These are phyloP conservation scores for Pentalonia nigronervosa DNA, from an alignment of 1,140 invertebrate species.

Conservation along the genomic window DNA sequence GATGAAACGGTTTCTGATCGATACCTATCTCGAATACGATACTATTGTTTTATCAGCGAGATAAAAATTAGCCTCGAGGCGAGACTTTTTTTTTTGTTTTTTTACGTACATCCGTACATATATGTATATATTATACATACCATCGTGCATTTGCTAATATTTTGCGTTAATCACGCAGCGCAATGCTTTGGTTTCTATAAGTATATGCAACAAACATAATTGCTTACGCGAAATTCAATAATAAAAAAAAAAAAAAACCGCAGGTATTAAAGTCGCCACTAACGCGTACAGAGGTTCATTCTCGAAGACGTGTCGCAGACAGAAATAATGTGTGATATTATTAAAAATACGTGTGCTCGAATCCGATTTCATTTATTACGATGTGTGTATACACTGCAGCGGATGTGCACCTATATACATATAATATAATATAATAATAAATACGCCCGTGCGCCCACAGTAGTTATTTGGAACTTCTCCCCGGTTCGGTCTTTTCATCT, in stretches of 20 bases:
- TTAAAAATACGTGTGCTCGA: background rate
- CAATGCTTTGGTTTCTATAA: background rate
- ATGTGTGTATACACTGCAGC: background rate
- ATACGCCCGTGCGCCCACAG: constrained; percentile 24
- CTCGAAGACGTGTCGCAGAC: background rate
- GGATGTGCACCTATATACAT: background rate
- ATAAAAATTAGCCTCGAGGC: background rate
- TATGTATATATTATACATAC: background rate
- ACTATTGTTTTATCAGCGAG: constrained; percentile 9
- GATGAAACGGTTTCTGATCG: constrained; percentile 27
- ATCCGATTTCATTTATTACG: background rate
- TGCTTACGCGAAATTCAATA: background rate
- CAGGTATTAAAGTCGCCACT: background rate
- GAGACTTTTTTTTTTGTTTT: background rate
- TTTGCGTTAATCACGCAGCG: background rate
- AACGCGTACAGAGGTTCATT: background rate
- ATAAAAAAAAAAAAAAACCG: background rate
- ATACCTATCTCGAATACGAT: background rate
- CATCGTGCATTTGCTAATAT: background rate
- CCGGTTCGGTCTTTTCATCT: background rate
- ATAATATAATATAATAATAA: background rate
- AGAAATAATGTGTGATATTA: background rate
- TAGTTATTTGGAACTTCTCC: constrained; percentile 21
- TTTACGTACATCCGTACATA: background rate
- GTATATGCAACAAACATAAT: background rate